Percentiles rank a stretch among this genome's conserved stretches.
Conservation (phyloP, 2,113 vertebrate species). For the Cervus canadensis region DNA sequence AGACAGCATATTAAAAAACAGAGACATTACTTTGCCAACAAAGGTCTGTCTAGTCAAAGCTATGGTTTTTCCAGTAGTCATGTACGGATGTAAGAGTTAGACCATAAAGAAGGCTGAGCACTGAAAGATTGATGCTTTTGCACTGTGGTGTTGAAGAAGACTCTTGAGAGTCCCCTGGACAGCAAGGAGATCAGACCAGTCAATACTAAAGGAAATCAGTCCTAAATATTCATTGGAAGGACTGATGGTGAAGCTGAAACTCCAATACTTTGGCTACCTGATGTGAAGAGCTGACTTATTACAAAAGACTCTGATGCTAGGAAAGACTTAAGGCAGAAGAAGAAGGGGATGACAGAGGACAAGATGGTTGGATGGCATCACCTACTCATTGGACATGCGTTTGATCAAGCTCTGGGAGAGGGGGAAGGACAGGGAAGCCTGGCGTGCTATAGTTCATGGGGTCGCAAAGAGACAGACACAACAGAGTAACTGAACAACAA, state of each 20-base stretch:
- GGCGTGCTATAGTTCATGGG: neutral
- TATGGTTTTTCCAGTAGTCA: neutral
- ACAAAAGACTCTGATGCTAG: neutral
- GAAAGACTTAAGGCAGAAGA: neutral
- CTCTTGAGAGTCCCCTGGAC: neutral
- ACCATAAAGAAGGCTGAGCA: neutral
- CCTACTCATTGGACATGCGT: neutral
- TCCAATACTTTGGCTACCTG: neutral
- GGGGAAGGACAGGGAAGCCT: neutral
- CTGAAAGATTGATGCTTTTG: neutral
- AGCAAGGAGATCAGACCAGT: neutral
- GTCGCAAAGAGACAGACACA: neutral
- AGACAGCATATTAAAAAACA: neutral
- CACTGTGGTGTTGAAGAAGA: neutral
- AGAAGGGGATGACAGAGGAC: neutral
- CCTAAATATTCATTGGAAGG: neutral
- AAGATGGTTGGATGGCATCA: neutral
- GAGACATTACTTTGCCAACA: neutral
- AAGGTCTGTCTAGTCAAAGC: neutral
- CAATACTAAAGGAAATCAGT: neutral
- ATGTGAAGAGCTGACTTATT: neutral
- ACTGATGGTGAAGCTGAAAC: neutral
- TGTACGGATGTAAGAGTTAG: neutral
- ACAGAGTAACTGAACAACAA: neutral
- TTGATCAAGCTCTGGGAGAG: neutral